Percentiles rank a stretch among this genome's conserved stretches.
Conservation (phyloP, 2,797 vertebrate genomes). For the Sarcoramphus papa region DNA sequence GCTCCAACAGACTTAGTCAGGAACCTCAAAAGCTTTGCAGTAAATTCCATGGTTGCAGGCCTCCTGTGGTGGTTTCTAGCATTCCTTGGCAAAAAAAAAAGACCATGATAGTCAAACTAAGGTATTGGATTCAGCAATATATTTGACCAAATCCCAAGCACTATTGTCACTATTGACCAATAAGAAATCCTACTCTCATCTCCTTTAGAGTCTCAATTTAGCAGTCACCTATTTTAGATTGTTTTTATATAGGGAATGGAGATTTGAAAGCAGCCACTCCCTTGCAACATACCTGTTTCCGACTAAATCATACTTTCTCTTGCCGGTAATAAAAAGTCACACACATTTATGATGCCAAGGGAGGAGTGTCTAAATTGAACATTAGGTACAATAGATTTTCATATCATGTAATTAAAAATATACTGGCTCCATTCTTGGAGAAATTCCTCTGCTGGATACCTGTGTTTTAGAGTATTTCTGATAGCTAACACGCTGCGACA, state of each 20-base stretch:
- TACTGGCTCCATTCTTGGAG: not conserved
- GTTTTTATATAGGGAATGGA: not conserved
- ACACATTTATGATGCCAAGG: not conserved
- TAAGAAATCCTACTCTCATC: not conserved
- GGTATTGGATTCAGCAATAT: conserved; percentile 31
- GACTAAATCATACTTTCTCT: not conserved
- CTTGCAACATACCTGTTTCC: not conserved
- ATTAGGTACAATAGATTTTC: not conserved
- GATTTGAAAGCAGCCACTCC: not conserved
- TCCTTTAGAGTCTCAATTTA: not conserved
- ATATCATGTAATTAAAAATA: not conserved
- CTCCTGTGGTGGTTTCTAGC: not conserved
- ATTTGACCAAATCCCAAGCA: not conserved
- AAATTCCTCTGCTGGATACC: not conserved
- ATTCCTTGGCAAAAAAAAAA: not conserved
- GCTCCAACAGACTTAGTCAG: not conserved
- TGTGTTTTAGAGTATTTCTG: not conserved
- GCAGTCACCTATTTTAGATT: not conserved
- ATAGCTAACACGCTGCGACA: not conserved
- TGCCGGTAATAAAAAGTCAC: not conserved
- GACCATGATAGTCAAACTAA: conserved; percentile 27
- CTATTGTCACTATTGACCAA: not conserved
- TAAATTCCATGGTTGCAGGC: not conserved
- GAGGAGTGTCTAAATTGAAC: not conserved
- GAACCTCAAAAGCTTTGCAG: not conserved